Evolutionary conservation across 2,113 vertebrate genomes (phyloP).

Genomic region (Anarrhichthys ocellatus): DNA sequence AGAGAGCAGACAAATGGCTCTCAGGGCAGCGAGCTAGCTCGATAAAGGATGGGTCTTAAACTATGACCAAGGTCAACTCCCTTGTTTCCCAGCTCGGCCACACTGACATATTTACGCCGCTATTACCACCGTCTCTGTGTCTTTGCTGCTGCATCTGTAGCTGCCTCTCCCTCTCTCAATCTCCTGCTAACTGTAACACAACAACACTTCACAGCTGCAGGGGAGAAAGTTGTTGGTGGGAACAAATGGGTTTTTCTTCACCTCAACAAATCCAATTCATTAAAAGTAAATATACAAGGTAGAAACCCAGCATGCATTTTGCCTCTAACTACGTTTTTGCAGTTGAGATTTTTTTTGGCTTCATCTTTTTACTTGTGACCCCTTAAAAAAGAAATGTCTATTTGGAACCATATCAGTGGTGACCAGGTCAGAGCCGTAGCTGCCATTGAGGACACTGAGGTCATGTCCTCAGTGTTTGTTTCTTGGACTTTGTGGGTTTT

Average conservation of each 20-base stretch:
- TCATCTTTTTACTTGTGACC: background rate
- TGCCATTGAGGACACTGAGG: too few relatives aligned
- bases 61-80: conserved; percentile 78
- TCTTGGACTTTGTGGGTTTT: background rate
- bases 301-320: background rate
- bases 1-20: conserved; percentile 67
- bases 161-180: conserved; percentile 22
- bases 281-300: background rate
- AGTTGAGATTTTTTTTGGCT: background rate
- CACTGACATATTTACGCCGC: conserved; percentile 76
- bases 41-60: conserved; percentile 78
- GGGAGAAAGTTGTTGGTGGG: background rate
- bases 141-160: conserved; percentile 35
- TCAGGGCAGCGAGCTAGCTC: conserved; percentile 48
- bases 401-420: background rate
- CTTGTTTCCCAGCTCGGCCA: conserved; percentile 51
- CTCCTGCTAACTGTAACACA: conserved; percentile 29
- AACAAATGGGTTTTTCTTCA: conserved; percentile 17
- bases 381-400: background rate
- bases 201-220: conserved; percentile 27
- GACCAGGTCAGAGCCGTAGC: background rate
- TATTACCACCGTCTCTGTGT: conserved; percentile 39
- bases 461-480: too few relatives aligned
- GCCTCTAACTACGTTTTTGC: background rate
- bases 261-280: background rate